A percentile compares a stretch with the other conserved stretches of the same genome.
Conservation (phyloP, 2,888 invertebrate genomes). For the Nasonia oneida region DNA sequence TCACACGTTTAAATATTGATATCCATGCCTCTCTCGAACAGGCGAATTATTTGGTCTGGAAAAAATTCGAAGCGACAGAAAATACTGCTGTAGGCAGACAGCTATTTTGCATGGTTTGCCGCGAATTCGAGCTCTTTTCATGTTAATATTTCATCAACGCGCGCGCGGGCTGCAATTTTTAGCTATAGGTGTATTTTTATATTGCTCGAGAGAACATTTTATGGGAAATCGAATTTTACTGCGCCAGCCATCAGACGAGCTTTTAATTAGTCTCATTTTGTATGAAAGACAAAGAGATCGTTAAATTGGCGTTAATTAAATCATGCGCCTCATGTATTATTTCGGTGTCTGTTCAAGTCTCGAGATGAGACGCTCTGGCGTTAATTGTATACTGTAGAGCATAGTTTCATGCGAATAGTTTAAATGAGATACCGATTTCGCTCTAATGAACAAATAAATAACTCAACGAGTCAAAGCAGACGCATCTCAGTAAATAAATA, state of each 20-base stretch:
- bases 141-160: neutral
- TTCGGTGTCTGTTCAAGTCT: no score
- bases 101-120: neutral
- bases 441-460: neutral
- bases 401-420: neutral
- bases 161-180: neutral
- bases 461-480: neutral
- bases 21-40: neutral
- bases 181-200: no score
- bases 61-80: neutral
- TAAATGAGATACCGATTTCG: neutral
- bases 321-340: no score
- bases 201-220: no score
- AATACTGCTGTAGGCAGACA: neutral
- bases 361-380: no score
- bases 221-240: no score
- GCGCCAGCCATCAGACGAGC: no score
- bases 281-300: no score
- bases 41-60: constrained; percentile 9
- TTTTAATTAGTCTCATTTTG: no score
- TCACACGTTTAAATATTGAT: constrained; percentile 42
- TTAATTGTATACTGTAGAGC: neutral
- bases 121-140: neutral
- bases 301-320: no score
- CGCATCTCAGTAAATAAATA: neutral